These are phyloP conservation scores for Anser cygnoides DNA, from an alignment of 2,113 vertebrate species.

Conservation along the genomic window DNA sequence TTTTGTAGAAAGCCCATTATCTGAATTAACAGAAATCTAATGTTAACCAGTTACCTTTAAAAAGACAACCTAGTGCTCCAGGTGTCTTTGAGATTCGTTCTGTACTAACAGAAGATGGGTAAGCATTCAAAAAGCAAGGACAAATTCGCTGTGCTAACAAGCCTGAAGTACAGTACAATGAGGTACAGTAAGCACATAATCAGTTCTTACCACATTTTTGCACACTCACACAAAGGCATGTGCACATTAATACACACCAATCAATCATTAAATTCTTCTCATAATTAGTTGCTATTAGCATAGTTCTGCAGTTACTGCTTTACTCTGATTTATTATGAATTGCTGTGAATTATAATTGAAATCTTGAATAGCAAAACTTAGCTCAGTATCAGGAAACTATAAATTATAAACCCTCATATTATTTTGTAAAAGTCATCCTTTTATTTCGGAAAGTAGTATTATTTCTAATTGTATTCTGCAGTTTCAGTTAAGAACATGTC, in stretches of 20 bases:
- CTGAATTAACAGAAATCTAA: neutral
- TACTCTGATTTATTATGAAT: neutral
- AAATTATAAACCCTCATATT: neutral
- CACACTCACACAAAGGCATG: neutral
- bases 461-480: neutral
- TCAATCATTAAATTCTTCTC: neutral
- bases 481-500: neutral
- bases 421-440: neutral
- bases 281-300: neutral
- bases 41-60: neutral
- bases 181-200: neutral
- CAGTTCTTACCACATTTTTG: neutral
- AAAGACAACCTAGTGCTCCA: neutral
- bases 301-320: neutral
- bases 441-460: neutral
- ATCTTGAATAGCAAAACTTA: neutral
- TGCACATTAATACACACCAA: neutral
- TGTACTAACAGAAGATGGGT: neutral
- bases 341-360: neutral
- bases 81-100: neutral
- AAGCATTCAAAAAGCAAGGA: neutral
- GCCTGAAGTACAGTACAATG: rapidly evolving
- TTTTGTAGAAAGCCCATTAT: neutral
- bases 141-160: neutral
- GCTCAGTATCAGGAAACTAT: neutral